Conservation (phyloP, 2,888 invertebrate species). For the Tineola bisselliella region DNA sequence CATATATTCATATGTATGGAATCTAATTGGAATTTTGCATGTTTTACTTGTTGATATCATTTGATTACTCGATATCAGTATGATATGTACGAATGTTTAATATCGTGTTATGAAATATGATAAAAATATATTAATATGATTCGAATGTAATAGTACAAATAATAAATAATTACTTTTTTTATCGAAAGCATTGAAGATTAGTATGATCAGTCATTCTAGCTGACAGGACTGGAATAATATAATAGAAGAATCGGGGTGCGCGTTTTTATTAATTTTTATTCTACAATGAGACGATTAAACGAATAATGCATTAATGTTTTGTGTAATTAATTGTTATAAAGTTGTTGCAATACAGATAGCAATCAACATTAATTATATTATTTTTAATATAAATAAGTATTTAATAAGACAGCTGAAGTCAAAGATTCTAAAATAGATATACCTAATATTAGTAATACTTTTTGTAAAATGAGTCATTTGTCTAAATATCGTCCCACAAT, state of each 20-base stretch:
- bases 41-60: conserved; percentile 42
- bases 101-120: background rate
- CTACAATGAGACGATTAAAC: background rate
- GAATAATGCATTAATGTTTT: background rate
- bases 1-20: conserved; percentile 56
- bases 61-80: conserved; percentile 13
- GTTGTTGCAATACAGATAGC: background rate
- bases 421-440: background rate
- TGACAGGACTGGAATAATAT: background rate
- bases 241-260: background rate
- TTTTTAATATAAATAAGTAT: background rate
- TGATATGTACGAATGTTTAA: conserved; percentile 38
- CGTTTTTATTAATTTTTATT: background rate
- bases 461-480: conserved; percentile 31
- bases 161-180: background rate
- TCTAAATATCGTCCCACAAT: conserved; percentile 47
- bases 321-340: background rate
- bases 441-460: background rate
- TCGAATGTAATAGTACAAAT: background rate
- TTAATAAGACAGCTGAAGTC: background rate
- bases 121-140: background rate
- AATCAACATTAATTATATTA: background rate
- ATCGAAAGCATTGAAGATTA: background rate
- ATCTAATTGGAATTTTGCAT: conserved; percentile 68
- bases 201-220: background rate